Evolutionary conservation across 2,113 vertebrate species (phyloP), one percentile per base, ranked within the genome.

Genomic region (Cervus canadensis): DNA sequence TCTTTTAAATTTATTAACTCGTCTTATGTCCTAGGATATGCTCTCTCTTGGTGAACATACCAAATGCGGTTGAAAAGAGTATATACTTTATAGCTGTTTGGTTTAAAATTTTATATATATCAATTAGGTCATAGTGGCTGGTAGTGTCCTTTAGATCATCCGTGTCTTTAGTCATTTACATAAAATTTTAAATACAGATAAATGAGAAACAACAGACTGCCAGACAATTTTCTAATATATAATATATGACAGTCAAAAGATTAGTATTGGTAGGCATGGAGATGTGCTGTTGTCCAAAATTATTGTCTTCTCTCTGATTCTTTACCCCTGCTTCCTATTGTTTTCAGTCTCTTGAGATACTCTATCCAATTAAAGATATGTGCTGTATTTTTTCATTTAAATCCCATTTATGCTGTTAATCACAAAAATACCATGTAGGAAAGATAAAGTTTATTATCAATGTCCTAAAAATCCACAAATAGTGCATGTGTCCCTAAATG

Each of bases 111-210:
- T 50, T 92, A 7, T 57, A 50, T 82, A 45, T 91, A 57, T 71
- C 26, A 91, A 40, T 64, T 87, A 74, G 84, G 84, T 43, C 54
- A 60, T 89, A 59, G 48, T 83, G 21, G n/a, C 52, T 76, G 33
- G n/a, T 45, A 78, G 8, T 78, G 11, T 89, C n/a, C 28, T 88
- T 92, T 89, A 96, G 54, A 50, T 93, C 64, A 30, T 89, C 79
- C 14, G 7, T 94, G 48, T 43, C 45, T 79, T 62, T 90, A 64
- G 56, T 89, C 26, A 89, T 89, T 82, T 93, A 50, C 23, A 62
- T 64, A 93, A 96, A 78, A 56, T 7, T 94, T 91, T 81, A 87
- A 86, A 60, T 90, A 56, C 14, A 89, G 21, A n/a, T 96, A 62
- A 87, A 43, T 52, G 40, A 87, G 87, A 45, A 86, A 90, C 14